Conservation (phyloP, 2,797 vertebrate genomes). For the Mareca penelope region DNA sequence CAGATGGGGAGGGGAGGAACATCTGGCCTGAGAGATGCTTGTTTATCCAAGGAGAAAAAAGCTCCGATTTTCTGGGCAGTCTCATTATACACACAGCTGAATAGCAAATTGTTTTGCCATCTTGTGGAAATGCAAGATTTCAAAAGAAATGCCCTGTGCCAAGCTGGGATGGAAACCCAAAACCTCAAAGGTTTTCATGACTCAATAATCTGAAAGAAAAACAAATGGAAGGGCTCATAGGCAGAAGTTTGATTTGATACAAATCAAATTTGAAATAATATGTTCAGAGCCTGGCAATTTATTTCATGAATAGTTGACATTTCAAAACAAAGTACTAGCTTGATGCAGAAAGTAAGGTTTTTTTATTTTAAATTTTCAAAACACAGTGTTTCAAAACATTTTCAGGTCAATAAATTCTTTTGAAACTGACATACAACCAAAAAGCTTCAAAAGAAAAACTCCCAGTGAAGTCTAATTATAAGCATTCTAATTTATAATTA, state of each 20-base stretch:
- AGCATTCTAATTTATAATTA: constrained; percentile 11
- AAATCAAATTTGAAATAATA: constrained; percentile 48
- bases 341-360: background rate
- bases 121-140: constrained; percentile 37
- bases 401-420: constrained; percentile 37
- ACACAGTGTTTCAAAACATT: background rate
- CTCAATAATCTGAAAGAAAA: constrained; percentile 40
- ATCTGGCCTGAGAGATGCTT: background rate
- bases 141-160: constrained; percentile 8
- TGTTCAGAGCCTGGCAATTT: constrained; percentile 38
- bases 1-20: background rate
- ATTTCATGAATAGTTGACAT: constrained; percentile 38
- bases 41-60: background rate
- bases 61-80: background rate
- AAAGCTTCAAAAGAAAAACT: background rate
- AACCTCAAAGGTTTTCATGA: constrained; percentile 50
- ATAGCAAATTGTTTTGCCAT: constrained; percentile 6
- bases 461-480: background rate
- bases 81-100: background rate
- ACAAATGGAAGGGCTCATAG: constrained; percentile 30
- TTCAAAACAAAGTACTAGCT: constrained; percentile 9
- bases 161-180: constrained; percentile 29
- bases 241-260: constrained; percentile 47
- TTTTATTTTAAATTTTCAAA: constrained; percentile 29
- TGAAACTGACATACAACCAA: background rate